Conservation (phyloP, 1,140 invertebrate genomes). For the Xylocopa sonorina region DNA sequence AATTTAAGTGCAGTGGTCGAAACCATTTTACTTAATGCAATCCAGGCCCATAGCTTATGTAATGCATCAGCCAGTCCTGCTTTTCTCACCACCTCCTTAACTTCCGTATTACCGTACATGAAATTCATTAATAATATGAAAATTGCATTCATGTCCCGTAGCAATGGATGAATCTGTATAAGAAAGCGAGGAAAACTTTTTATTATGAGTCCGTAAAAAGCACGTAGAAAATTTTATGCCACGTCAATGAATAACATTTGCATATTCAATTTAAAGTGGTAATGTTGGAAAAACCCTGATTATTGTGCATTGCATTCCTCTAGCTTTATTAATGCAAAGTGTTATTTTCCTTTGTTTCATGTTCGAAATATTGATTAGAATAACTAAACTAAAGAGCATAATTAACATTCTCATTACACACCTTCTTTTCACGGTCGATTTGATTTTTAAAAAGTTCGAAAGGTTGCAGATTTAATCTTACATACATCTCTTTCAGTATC, state of each 20-base stretch:
- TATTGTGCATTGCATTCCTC: too few species aligned
- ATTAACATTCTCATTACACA: constrained; percentile 54
- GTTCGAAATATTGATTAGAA: too few species aligned
- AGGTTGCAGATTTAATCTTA: constrained; percentile 81
- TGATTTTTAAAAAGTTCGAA: constrained; percentile 77
- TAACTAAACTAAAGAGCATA: too few species aligned
- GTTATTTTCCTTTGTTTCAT: too few species aligned
- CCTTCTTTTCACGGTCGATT: constrained; percentile 76
- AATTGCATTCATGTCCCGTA: constrained; percentile 80
- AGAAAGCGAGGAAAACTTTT: constrained; percentile 43
- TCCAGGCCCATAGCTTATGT: constrained; percentile 84
- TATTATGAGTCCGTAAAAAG: background rate
- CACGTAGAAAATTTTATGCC: constrained; percentile 8
- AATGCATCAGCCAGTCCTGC: constrained; percentile 81
- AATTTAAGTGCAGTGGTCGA: constrained; percentile 79
- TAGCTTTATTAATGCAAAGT: background rate
- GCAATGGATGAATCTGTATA: constrained; percentile 77
- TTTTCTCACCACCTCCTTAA: constrained; percentile 77
- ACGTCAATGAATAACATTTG: background rate
- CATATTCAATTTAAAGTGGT: background rate
- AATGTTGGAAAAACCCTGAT: background rate
- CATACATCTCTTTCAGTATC: constrained; percentile 79
- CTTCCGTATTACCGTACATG: constrained; percentile 73
- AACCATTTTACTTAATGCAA: constrained; percentile 77
- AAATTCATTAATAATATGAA: constrained; percentile 83